phyloP scores from a whole-genome alignment of 2,797 vertebrate genomes.

The Tokudaia tokunoshimensis region DNA sequence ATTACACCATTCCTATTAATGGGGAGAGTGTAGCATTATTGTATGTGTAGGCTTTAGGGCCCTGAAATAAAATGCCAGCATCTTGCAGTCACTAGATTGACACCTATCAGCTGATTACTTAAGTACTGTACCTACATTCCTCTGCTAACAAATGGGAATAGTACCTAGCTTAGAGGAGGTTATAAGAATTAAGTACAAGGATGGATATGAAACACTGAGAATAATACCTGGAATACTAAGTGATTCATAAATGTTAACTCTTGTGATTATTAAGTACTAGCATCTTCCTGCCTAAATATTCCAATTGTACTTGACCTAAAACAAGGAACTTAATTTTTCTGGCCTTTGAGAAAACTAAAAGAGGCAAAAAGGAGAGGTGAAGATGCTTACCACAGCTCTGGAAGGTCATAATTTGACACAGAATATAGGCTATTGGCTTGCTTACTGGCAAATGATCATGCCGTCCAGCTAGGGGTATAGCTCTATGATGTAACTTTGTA shows the following conservation, averaged over 20 bases:
- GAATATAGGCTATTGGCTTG: slow-evolving; percentile 13
- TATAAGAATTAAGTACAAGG: slow-evolving; percentile 52
- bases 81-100: slow-evolving; percentile 38
- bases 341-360: not conserved
- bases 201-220: slow-evolving; percentile 1
- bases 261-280: slow-evolving; percentile 27
- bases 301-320: slow-evolving; percentile 18
- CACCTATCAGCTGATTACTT: slow-evolving; percentile 44
- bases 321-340: slow-evolving; percentile 47
- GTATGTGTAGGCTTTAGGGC: not conserved
- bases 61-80: slow-evolving; percentile 48
- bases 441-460: slow-evolving; percentile 19
- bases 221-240: slow-evolving; percentile 28
- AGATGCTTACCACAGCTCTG: not conserved
- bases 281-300: slow-evolving; percentile 39
- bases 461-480: not conserved
- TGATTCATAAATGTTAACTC: slow-evolving; percentile 49
- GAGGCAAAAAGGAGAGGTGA: not conserved
- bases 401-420: slow-evolving; percentile 39
- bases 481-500: not conserved
- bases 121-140: slow-evolving; percentile 6
- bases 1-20: slow-evolving; percentile 59
- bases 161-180: slow-evolving; percentile 12
- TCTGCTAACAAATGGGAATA: slow-evolving; percentile 34
- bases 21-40: slow-evolving; percentile 6